These are phyloP conservation scores for Collichthys lucidus DNA, from an alignment of 2,113 vertebrate species.

Conservation along the genomic window DNA sequence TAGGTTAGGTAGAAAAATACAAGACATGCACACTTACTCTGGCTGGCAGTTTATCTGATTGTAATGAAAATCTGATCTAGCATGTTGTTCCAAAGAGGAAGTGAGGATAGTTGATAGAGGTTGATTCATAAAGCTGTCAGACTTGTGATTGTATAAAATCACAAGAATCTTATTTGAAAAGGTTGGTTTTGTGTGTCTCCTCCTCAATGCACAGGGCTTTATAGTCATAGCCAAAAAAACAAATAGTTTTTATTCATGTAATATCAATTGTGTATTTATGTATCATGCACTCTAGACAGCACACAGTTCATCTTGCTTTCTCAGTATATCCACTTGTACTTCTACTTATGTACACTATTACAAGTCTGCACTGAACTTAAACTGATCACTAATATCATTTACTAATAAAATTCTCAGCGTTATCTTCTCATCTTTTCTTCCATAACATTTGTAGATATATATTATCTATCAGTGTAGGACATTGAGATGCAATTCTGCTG, in stretches of 20 bases:
- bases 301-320: background rate
- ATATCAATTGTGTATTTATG: background rate
- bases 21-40: background rate
- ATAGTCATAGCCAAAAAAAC: background rate
- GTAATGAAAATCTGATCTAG: background rate
- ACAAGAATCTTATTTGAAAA: slow-evolving; percentile 43
- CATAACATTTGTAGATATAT: no score
- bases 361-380: no score
- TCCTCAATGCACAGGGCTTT: background rate
- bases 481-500: no score
- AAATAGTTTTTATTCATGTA: background rate
- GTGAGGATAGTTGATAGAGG: no score
- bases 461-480: no score
- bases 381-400: no score
- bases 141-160: slow-evolving; percentile 51
- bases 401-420: no score
- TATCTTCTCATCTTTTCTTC: no score
- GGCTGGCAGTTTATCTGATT: background rate
- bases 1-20: background rate
- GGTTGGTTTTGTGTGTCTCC: slow-evolving; percentile 24
- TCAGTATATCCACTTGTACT: no score
- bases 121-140: slow-evolving; percentile 45
- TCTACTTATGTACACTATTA: no score
- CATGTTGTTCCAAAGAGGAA: slow-evolving; percentile 3
- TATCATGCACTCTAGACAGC: background rate